Evolutionary conservation across 23 tunicate species (phyloP).

Genomic region (Diplosoma virens): DNA sequence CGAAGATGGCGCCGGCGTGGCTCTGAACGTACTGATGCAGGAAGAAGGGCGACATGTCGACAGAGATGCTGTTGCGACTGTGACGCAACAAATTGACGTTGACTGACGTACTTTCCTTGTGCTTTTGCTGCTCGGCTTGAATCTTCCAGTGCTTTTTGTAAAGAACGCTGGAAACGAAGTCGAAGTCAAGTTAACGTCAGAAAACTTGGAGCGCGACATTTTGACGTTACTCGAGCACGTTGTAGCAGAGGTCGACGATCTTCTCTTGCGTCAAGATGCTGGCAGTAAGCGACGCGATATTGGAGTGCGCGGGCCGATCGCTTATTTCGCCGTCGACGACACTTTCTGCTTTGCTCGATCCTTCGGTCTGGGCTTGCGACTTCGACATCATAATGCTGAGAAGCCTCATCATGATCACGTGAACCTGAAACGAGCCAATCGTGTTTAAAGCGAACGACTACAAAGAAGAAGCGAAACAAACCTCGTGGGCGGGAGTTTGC

Average conservation of each 20-base stretch:
- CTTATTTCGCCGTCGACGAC: background rate
- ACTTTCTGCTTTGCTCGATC: background rate
- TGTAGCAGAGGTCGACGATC: slow-evolving; percentile 46
- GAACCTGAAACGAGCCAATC: slow-evolving; percentile 53
- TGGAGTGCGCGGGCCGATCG: background rate
- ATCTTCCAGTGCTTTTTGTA: slow-evolving; percentile 59
- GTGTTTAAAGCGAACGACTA: too few species aligned
- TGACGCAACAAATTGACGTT: slow-evolving; percentile 28
- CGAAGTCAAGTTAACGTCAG: background rate
- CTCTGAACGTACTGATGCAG: slow-evolving; percentile 67
- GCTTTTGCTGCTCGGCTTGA: slow-evolving; percentile 11
- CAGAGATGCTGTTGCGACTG: background rate
- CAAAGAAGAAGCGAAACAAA: too few species aligned
- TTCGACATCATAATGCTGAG: slow-evolving; percentile 71
- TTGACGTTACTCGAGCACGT: slow-evolving; percentile 19
- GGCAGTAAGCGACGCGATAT: slow-evolving; percentile 13
- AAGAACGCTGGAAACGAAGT: slow-evolving; percentile 26
- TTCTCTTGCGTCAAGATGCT: slow-evolving; percentile 31
- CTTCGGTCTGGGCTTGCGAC: slow-evolving; percentile 2
- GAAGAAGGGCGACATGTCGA: slow-evolving; percentile 77
- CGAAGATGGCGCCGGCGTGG: slow-evolving; percentile 68
- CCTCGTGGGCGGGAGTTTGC: slow-evolving; percentile 50
- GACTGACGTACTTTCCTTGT: background rate
- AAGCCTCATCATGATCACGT: slow-evolving; percentile 65
- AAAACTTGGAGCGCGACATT: background rate